Conservation (phyloP, 2,113 vertebrate genomes). For the Urocolius indicus region DNA sequence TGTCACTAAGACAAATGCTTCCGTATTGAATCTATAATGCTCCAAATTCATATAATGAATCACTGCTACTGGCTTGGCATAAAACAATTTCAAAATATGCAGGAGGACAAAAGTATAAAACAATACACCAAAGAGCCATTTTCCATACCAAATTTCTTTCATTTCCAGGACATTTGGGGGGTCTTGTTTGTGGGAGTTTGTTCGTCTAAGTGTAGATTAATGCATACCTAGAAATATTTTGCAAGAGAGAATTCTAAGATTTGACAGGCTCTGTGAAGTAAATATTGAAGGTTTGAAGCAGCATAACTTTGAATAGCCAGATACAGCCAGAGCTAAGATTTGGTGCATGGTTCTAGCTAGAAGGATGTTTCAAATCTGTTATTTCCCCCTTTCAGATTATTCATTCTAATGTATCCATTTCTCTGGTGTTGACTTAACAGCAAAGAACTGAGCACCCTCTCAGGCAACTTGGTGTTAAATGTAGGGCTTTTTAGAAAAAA, state of each 20-base stretch:
- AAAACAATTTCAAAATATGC: neutral
- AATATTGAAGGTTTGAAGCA: neutral
- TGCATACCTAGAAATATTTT: neutral
- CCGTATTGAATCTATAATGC: neutral
- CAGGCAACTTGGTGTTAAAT: constrained; percentile 5
- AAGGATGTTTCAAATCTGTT: neutral
- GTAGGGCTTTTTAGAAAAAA: neutral
- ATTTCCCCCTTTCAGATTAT: neutral
- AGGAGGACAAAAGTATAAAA: neutral
- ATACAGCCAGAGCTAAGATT: neutral
- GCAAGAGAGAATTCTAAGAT: neutral
- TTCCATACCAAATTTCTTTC: neutral
- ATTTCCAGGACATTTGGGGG: neutral
- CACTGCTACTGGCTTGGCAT: neutral
- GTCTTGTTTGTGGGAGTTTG: neutral
- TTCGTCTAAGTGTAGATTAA: neutral
- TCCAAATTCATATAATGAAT: constrained; percentile 17
- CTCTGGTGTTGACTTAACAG: neutral
- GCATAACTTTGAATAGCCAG: neutral
- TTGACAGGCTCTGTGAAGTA: neutral
- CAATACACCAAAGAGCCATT: neutral
- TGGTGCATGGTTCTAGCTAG: neutral
- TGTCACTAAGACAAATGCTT: constrained; percentile 39
- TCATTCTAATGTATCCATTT: neutral
- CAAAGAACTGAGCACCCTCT: neutral